These are phyloP conservation scores for Brachyistius frenatus DNA, from an alignment of 2,113 vertebrate genomes.

Conservation along the genomic window DNA sequence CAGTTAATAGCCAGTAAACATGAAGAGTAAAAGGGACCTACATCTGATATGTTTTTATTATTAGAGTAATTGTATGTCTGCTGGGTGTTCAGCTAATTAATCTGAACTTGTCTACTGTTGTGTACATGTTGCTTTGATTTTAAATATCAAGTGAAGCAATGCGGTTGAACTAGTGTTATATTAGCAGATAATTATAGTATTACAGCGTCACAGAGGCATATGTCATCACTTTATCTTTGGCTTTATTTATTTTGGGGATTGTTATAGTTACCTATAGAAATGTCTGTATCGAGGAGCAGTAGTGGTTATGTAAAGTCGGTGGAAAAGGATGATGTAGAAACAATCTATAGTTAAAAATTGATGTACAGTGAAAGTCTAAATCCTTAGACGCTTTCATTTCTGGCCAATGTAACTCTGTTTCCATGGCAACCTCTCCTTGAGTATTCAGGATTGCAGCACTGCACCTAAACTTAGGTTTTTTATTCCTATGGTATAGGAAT, in stretches of 20 bases:
- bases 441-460: conserved; percentile 83
- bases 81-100: conserved; percentile 12
- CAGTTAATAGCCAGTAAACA: background rate
- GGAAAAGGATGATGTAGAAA: conserved; percentile 72
- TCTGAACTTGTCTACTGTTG: background rate
- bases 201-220: conserved; percentile 13
- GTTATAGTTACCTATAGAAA: conserved; percentile 3
- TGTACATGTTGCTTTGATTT: background rate
- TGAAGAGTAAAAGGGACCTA: background rate
- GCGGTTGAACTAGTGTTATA: conserved; percentile 18
- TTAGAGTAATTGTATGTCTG: background rate
- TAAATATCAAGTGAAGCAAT: background rate
- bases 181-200: conserved; percentile 21
- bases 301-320: conserved; percentile 50
- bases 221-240: background rate
- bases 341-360: conserved; percentile 82
- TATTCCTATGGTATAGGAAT: conserved; percentile 72
- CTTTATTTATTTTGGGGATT: background rate
- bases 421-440: conserved; percentile 85
- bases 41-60: background rate
- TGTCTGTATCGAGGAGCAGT: conserved; percentile 10
- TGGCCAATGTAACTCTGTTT: conserved; percentile 87
- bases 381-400: conserved; percentile 84
- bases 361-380: conserved; percentile 84
- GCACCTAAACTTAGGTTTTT: conserved; percentile 82